Evolutionary conservation across 2,113 vertebrate genomes (phyloP).

Genomic region (Perca flavescens): DNA sequence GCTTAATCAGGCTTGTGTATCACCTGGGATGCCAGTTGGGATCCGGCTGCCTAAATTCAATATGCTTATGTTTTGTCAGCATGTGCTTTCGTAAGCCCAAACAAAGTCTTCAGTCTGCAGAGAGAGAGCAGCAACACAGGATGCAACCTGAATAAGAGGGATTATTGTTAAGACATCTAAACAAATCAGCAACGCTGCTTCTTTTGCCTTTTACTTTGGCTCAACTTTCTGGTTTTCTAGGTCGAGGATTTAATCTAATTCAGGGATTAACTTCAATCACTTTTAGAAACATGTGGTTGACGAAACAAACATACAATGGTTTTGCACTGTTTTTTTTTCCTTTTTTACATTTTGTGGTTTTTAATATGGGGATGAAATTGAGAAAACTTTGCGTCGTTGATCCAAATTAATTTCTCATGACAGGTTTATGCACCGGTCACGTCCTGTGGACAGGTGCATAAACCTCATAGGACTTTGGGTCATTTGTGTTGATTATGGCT

Average conservation of each 20-base stretch:
- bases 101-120: conserved; percentile 20
- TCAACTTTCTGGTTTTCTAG: background rate
- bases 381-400: background rate
- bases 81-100: conserved; percentile 23
- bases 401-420: background rate
- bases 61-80: conserved; percentile 31
- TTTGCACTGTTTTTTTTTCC: background rate
- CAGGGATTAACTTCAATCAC: conserved; percentile 5
- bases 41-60: conserved; percentile 3
- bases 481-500: background rate
- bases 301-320: background rate
- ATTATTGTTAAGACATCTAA: conserved; percentile 14
- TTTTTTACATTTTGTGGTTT: background rate
- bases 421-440: background rate
- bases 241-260: conserved; percentile 16
- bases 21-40: background rate
- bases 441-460: background rate
- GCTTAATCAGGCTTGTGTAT: background rate
- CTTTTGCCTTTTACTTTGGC: background rate
- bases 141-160: conserved; percentile 25
- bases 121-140: conserved; percentile 12
- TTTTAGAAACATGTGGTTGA: background rate
- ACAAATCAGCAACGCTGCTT: background rate
- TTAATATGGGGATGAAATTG: background rate
- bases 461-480: background rate